Conservation (phyloP, 2,113 vertebrate species). For the Phalacrocorax carbo region DNA sequence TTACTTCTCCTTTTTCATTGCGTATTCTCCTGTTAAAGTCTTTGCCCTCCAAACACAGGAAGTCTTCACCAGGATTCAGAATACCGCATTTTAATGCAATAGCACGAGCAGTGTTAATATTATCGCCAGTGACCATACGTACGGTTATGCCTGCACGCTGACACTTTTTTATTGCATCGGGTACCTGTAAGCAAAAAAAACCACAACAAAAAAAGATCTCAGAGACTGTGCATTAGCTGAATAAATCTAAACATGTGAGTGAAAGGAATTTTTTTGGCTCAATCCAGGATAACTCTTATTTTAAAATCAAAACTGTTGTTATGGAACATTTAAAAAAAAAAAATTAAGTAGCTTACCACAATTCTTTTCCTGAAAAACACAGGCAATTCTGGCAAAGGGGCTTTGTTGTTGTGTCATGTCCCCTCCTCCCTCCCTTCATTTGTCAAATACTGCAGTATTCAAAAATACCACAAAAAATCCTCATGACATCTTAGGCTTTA, state of each 20-base stretch:
- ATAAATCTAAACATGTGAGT: not conserved
- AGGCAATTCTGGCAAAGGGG: not conserved
- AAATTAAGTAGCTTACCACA: not conserved
- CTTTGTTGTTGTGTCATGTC: not conserved
- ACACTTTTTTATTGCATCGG: slow-evolving; percentile 96
- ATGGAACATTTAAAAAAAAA: not conserved
- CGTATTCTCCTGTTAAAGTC: slow-evolving; percentile 98
- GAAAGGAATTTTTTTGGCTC: not conserved
- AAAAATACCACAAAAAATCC: not conserved
- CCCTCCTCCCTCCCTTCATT: not conserved
- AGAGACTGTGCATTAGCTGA: not conserved
- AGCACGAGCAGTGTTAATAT: slow-evolving; percentile 97
- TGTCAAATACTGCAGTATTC: not conserved
- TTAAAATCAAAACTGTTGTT: not conserved
- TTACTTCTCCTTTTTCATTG: slow-evolving; percentile 98
- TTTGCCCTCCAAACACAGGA: slow-evolving; percentile 95
- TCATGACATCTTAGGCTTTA: not conserved
- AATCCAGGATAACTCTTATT: not conserved
- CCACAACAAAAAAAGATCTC: not conserved
- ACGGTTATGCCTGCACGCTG: slow-evolving; percentile 97
- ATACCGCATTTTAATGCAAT: slow-evolving; percentile 96
- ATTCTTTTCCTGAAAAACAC: not conserved
- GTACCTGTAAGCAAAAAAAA: slow-evolving; percentile 78
- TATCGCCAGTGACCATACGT: slow-evolving; percentile 98
- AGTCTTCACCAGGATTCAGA: slow-evolving; percentile 93